phyloP scores from a whole-genome alignment of 2,797 vertebrate genomes.

The Cynopterus sphinx region DNA sequence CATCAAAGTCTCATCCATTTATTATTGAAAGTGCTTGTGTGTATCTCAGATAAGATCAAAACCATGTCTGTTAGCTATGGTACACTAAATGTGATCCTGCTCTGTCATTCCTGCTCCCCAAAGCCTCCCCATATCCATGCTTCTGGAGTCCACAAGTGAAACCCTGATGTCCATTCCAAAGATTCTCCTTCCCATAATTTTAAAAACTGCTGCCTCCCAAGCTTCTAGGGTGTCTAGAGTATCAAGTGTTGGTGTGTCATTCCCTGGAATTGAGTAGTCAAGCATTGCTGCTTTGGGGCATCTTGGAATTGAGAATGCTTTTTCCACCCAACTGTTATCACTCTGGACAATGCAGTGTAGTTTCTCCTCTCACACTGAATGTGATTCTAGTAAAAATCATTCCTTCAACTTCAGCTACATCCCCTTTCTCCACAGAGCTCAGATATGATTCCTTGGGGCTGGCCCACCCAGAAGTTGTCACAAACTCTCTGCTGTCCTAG shows the following conservation, averaged over 20 bases:
- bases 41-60: neutral
- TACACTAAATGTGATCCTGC: neutral
- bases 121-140: neutral
- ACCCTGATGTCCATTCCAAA: neutral
- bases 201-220: neutral
- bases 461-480: neutral
- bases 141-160: neutral
- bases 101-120: neutral
- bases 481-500: neutral
- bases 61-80: neutral
- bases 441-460: neutral
- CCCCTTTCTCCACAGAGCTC: neutral
- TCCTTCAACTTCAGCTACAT: neutral
- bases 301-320: neutral
- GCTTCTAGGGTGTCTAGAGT: neutral
- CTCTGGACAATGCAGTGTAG: too few species aligned
- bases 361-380: neutral
- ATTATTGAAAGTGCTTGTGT: neutral
- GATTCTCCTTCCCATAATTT: neutral
- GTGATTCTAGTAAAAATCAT: neutral
- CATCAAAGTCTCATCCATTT: neutral
- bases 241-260: neutral
- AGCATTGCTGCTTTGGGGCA: neutral
- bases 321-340: neutral
- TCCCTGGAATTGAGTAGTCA: neutral